These are phyloP conservation scores for Eristalis pertinax DNA, from an alignment of 2,888 invertebrate species.

Conservation along the genomic window DNA sequence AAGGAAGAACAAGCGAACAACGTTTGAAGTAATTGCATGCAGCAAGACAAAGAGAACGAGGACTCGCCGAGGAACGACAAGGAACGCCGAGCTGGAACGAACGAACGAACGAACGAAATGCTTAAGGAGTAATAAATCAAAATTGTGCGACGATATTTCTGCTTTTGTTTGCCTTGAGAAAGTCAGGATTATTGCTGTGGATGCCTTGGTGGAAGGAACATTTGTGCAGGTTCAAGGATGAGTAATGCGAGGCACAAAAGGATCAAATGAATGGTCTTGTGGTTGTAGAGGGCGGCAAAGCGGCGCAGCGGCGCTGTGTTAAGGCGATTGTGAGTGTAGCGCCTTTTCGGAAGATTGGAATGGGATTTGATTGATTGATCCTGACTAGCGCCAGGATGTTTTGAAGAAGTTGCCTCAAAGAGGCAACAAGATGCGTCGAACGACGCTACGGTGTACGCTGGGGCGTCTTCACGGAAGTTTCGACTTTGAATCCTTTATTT, in stretches of 20 bases:
- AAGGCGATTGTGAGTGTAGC: conserved; percentile 46
- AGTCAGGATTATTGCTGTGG: conserved; percentile 59
- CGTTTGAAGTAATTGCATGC: conserved; percentile 51
- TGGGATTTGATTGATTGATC: conserved; percentile 2
- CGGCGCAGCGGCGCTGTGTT: not conserved
- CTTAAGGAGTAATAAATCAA: conserved; percentile 67
- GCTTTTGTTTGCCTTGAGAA: conserved; percentile 51
- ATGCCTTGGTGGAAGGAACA: conserved; percentile 33
- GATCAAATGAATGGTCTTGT: conserved; percentile 62
- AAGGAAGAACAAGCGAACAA: conserved; percentile 23
- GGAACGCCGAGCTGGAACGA: conserved; percentile 18
- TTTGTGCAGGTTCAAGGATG: conserved; percentile 42
- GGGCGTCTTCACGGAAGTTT: not conserved
- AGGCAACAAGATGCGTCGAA: not conserved
- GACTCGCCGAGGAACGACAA: not conserved
- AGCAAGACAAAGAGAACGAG: conserved; percentile 44
- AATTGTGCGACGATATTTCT: conserved; percentile 63
- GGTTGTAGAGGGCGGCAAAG: conserved; percentile 47
- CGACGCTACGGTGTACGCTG: not conserved
- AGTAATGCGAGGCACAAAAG: conserved; percentile 54
- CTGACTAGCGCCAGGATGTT: conserved; percentile 58
- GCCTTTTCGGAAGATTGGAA: conserved; percentile 3
- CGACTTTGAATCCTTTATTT: not conserved
- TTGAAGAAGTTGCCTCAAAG: not conserved
- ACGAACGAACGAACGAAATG: conserved; percentile 41